A percentile compares a stretch with the other conserved stretches of the same genome.
These are phyloP conservation scores for Coleophora flavipennella DNA, from an alignment of 2,888 invertebrate genomes.

Conservation along the genomic window DNA sequence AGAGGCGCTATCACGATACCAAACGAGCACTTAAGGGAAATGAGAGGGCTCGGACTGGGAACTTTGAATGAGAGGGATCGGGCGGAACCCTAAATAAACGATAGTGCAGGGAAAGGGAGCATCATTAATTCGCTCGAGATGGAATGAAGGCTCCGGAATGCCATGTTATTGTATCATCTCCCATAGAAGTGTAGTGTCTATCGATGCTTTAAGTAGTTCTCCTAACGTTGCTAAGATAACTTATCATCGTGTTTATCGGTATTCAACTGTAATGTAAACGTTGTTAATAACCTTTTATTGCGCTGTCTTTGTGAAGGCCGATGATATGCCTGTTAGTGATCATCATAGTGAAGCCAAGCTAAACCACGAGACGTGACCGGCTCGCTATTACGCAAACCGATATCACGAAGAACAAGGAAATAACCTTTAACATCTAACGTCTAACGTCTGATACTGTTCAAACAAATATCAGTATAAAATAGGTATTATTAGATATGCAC, in stretches of 20 bases:
- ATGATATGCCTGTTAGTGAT: constrained; percentile 32
- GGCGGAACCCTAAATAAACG: constrained; percentile 28
- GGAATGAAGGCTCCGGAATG: constrained; percentile 21
- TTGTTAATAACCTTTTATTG: constrained; percentile 33
- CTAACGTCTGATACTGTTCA: constrained; percentile 56
- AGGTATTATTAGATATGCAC: constrained; percentile 48
- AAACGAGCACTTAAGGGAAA: constrained; percentile 40
- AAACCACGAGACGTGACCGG: constrained; percentile 42
- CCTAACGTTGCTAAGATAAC: no score
- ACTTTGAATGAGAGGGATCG: constrained; percentile 32
- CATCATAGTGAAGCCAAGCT: constrained; percentile 29
- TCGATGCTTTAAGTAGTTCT: no score
- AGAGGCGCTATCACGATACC: constrained; percentile 31
- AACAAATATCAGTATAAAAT: constrained; percentile 53
- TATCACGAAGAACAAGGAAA: constrained; percentile 53
- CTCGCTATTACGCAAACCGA: constrained; percentile 45
- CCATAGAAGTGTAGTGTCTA: constrained; percentile 4
- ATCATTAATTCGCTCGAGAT: constrained; percentile 20
- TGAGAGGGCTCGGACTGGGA: constrained; percentile 36
- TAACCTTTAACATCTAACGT: constrained; percentile 66
- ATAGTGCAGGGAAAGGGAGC: constrained; percentile 18
- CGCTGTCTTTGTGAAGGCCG: constrained; percentile 62
- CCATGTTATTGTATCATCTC: constrained; percentile 11
- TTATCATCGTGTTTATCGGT: no score
- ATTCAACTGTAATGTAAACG: constrained; percentile 27